These are phyloP conservation scores for Diploptera punctata DNA, from an alignment of 2,888 invertebrate genomes.

Conservation along the genomic window DNA sequence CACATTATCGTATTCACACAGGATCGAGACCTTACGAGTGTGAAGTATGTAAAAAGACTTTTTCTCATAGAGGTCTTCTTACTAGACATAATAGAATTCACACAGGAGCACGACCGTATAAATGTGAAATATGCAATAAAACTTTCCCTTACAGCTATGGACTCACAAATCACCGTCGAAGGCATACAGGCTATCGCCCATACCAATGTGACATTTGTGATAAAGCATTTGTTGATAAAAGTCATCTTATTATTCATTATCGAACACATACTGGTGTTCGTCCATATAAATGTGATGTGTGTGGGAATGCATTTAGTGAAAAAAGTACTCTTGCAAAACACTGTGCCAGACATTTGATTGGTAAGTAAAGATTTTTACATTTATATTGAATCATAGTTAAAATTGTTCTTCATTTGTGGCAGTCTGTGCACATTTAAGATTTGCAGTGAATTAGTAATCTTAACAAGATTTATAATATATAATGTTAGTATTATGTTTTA, in stretches of 20 bases:
- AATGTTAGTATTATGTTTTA: too few species aligned
- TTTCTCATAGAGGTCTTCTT: background rate
- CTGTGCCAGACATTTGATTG: too few species aligned
- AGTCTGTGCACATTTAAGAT: too few species aligned
- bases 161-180: background rate
- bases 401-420: too few species aligned
- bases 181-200: constrained; percentile 3
- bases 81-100: background rate
- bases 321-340: background rate
- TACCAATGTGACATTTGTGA: constrained; percentile 6
- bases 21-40: background rate
- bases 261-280: background rate
- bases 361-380: too few species aligned
- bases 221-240: background rate
- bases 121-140: background rate
- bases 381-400: too few species aligned
- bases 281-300: constrained; percentile 18
- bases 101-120: background rate
- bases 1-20: background rate
- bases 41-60: background rate
- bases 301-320: background rate
- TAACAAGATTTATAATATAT: too few species aligned
- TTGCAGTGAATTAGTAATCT: too few species aligned
- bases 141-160: background rate
- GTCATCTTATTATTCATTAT: constrained; percentile 7